These are phyloP conservation scores for Plagodis pulveraria DNA, from an alignment of 2,888 invertebrate species.

Conservation along the genomic window DNA sequence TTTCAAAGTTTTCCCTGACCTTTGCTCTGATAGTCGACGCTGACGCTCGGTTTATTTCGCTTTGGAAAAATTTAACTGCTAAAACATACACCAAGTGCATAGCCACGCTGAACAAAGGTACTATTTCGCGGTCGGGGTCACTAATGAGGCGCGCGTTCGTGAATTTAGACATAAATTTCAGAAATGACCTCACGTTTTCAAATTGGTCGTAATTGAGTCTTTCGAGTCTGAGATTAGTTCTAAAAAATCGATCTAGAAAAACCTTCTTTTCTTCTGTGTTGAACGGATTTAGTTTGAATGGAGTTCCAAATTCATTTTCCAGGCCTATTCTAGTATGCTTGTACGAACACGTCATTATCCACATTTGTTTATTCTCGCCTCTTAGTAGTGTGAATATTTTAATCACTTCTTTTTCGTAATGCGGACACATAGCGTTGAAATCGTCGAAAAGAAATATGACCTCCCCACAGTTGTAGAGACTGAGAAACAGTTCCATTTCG, in stretches of 20 bases:
- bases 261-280: constrained; percentile 39
- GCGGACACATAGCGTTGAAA: constrained; percentile 48
- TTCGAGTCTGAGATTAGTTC: constrained; percentile 47
- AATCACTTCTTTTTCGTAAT: constrained; percentile 46
- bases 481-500: constrained; percentile 48
- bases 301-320: constrained; percentile 37
- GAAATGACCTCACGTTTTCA: constrained; percentile 43
- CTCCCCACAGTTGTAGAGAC: constrained; percentile 44
- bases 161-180: constrained; percentile 38
- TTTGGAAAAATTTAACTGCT: constrained; percentile 42
- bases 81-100: constrained; percentile 45
- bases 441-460: constrained; percentile 51
- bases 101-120: constrained; percentile 46
- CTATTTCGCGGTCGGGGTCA: constrained; percentile 33
- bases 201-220: constrained; percentile 48
- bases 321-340: constrained; percentile 35
- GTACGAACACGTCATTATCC: constrained; percentile 50
- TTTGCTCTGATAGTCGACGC: constrained; percentile 38
- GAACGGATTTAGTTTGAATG: constrained; percentile 42
- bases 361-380: constrained; percentile 42
- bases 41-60: constrained; percentile 44
- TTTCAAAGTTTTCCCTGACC: constrained; percentile 39
- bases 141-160: constrained; percentile 9
- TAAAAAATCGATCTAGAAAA: constrained; percentile 46
- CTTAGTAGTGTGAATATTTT: constrained; percentile 41